Conservation (phyloP, 2,888 invertebrate species). For the Acleris emargana region DNA sequence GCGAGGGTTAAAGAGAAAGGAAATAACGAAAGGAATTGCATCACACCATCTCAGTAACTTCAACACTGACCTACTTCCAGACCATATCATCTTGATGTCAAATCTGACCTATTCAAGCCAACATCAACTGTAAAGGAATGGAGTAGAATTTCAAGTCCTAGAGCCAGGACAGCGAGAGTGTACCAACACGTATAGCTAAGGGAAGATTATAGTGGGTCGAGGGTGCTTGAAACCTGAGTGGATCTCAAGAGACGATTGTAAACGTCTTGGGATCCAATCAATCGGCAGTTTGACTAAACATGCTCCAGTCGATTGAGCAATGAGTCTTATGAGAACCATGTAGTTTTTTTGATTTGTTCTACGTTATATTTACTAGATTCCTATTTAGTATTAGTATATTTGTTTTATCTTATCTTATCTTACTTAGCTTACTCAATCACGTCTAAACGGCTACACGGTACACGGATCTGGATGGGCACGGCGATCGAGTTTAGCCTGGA, state of each 20-base stretch:
- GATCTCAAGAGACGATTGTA: constrained; percentile 44
- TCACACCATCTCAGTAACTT: not conserved
- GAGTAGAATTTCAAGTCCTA: constrained; percentile 1
- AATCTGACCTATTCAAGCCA: not conserved
- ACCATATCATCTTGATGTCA: constrained; percentile 6
- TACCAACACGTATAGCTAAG: not conserved
- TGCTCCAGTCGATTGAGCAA: constrained; percentile 39
- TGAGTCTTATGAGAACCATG: not conserved
- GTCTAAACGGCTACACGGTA: too few relatives aligned
- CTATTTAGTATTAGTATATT: too few relatives aligned
- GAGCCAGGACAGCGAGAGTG: not conserved
- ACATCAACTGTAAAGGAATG: not conserved
- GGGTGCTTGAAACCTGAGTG: constrained; percentile 43
- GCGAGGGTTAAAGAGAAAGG: too few relatives aligned
- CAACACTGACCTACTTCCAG: constrained; percentile 11
- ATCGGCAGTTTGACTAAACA: constrained; percentile 46
- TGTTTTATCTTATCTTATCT: too few relatives aligned
- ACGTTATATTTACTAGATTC: not conserved
- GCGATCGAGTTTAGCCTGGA: too few relatives aligned
- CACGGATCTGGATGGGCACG: too few relatives aligned
- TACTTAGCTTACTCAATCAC: too few relatives aligned
- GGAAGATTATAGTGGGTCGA: constrained; percentile 37
- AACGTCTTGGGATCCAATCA: constrained; percentile 51
- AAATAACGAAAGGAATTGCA: not conserved
- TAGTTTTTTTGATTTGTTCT: not conserved